Evolutionary conservation across 2,797 vertebrate species (phyloP).

Genomic region (Staurois parvus): DNA sequence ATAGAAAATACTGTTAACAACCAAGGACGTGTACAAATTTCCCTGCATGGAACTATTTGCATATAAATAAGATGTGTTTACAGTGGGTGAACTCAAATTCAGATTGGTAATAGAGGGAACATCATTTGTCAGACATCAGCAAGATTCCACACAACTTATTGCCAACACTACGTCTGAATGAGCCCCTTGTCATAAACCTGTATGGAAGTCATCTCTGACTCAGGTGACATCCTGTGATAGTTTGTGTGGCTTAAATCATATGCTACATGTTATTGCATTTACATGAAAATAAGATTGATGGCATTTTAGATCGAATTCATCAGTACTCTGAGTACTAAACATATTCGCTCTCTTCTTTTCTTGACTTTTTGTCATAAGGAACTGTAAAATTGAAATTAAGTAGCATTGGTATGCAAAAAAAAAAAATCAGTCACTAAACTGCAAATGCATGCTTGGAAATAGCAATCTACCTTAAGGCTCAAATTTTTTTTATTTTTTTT

Average conservation of each 20-base stretch:
- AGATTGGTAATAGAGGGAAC: slow-evolving; percentile 36
- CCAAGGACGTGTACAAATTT: slow-evolving; percentile 29
- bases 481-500: too few species aligned
- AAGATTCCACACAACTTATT: slow-evolving; percentile 35
- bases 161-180: slow-evolving; percentile 9
- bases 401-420: too few species aligned
- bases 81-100: slow-evolving; percentile 41
- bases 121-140: slow-evolving; percentile 48
- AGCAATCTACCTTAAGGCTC: too few species aligned
- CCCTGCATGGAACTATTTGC: slow-evolving; percentile 41
- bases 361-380: too few species aligned
- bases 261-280: not conserved
- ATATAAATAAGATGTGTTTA: slow-evolving; percentile 53
- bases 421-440: too few species aligned
- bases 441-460: too few species aligned
- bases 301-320: not conserved
- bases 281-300: not conserved
- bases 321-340: too few species aligned
- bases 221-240: not conserved
- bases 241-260: not conserved
- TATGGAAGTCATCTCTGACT: slow-evolving; percentile 8
- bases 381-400: too few species aligned
- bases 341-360: too few species aligned
- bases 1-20: slow-evolving; percentile 22
- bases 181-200: slow-evolving; percentile 11